These are phyloP conservation scores for Oenanthe oenanthe DNA, from an alignment of 2,113 vertebrate genomes.

Conservation along the genomic window DNA sequence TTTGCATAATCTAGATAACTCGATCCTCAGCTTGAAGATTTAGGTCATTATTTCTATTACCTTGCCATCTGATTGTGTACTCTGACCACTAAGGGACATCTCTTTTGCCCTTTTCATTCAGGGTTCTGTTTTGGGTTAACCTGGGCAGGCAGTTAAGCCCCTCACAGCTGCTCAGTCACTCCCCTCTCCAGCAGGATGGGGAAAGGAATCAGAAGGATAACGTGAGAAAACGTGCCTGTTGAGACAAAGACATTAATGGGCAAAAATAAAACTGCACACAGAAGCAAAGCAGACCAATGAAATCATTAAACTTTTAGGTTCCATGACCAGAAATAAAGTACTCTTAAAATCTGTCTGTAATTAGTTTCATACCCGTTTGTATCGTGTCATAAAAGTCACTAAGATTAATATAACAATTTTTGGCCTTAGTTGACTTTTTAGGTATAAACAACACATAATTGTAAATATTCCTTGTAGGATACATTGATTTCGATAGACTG, in stretches of 20 bases:
- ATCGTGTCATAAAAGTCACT: background rate
- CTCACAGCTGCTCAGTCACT: background rate
- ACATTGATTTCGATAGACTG: background rate
- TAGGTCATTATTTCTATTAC: background rate
- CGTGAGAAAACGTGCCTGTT: background rate
- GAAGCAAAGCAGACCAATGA: background rate
- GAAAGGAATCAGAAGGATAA: background rate
- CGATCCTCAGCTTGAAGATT: background rate
- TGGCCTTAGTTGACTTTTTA: background rate
- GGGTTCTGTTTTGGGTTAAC: background rate
- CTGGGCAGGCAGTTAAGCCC: background rate
- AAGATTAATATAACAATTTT: background rate
- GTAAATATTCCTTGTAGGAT: background rate
- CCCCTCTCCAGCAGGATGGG: background rate
- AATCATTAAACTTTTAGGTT: background rate
- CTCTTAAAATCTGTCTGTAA: background rate
- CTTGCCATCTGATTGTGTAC: background rate
- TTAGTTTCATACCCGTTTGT: background rate
- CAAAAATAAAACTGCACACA: background rate
- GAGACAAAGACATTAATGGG: background rate
- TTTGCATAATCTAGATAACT: background rate
- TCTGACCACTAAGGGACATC: background rate
- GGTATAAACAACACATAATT: background rate
- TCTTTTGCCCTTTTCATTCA: accelerated
- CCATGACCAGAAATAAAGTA: background rate